These are phyloP conservation scores for Tipula lateralis DNA, from an alignment of 2,888 invertebrate genomes.

Conservation along the genomic window DNA sequence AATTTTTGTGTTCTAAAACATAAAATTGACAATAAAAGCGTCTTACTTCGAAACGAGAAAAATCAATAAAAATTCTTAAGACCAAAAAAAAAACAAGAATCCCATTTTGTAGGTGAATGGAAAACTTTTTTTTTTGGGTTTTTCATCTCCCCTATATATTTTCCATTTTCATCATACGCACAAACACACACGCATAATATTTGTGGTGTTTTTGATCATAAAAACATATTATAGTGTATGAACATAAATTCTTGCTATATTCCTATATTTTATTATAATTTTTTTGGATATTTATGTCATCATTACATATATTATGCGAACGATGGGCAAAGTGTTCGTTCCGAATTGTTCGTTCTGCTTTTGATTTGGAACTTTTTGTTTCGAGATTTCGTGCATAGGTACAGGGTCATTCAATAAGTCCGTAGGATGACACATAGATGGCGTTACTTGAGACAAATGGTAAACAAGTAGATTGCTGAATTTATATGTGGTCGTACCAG, in stretches of 20 bases:
- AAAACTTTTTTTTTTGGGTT: neutral
- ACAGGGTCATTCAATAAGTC: too few species aligned
- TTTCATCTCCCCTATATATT: neutral
- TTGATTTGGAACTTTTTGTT: neutral
- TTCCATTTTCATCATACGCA: neutral
- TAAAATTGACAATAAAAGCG: neutral
- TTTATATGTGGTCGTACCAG: too few species aligned
- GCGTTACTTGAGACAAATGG: too few species aligned
- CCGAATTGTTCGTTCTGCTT: neutral
- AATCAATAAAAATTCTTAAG: slow-evolving; percentile 12
- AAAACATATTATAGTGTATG: neutral
- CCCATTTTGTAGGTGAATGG: neutral
- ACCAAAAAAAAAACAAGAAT: neutral
- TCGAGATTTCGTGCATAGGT: neutral
- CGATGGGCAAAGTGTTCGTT: neutral
- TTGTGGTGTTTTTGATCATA: neutral
- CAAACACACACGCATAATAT: neutral
- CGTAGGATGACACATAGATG: too few species aligned
- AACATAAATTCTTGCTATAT: neutral
- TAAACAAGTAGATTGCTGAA: too few species aligned
- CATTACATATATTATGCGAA: neutral
- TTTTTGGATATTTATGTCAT: neutral
- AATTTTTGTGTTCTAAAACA: neutral
- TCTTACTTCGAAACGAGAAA: neutral
- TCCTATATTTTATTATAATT: neutral